A percentile compares a stretch with the other conserved stretches of the same genome.
Conservation (phyloP, 2,113 vertebrate species). For the Ursus arctos region DNA sequence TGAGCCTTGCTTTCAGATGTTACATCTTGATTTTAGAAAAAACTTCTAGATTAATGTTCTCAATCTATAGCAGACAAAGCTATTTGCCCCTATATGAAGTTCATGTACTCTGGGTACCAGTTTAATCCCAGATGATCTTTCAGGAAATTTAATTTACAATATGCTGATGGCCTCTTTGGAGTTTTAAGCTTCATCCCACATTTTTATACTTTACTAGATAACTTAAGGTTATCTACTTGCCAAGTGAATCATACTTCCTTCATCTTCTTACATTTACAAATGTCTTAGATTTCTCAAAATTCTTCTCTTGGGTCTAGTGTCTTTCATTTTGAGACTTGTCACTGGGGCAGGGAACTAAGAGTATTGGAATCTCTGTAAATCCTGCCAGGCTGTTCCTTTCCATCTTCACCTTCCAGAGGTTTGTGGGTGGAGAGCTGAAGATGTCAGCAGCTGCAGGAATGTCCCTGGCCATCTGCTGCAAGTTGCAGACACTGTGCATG, state of each 20-base stretch:
- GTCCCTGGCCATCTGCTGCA: not conserved
- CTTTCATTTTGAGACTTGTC: slow-evolving; percentile 40
- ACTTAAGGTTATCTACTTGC: not conserved
- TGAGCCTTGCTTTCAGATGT: not conserved
- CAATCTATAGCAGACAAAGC: not conserved
- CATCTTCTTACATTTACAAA: slow-evolving; percentile 6
- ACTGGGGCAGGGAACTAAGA: not conserved
- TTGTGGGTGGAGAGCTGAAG: not conserved
- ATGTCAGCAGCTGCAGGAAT: not conserved
- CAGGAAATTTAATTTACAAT: slow-evolving; percentile 48
- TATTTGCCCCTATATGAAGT: not conserved
- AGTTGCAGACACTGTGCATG: not conserved
- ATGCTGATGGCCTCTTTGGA: not conserved
- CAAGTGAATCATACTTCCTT: not conserved
- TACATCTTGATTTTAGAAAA: slow-evolving; percentile 31
- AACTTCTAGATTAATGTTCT: not conserved
- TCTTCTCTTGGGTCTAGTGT: not conserved
- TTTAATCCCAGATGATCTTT: slow-evolving; percentile 17
- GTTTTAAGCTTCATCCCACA: not conserved
- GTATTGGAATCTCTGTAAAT: not conserved
- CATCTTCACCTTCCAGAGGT: not conserved
- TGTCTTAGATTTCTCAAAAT: not conserved
- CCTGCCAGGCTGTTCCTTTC: not conserved
- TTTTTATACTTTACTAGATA: not conserved
- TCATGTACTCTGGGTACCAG: not conserved